Conservation (phyloP, 2,888 invertebrate species). For the Atrina japonica region DNA sequence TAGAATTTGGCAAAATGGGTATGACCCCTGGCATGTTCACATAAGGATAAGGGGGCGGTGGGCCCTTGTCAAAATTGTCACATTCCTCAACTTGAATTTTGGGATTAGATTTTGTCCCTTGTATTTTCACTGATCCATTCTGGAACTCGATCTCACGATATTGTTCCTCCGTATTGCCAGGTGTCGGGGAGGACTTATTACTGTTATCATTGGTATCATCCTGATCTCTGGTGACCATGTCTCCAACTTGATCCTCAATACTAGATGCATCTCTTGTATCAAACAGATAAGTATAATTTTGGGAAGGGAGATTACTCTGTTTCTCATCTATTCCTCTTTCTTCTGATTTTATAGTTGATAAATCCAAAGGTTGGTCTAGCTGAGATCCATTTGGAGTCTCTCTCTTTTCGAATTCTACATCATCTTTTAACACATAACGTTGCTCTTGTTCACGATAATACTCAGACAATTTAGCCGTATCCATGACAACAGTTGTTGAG, state of each 20-base stretch:
- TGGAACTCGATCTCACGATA: slow-evolving; percentile 31
- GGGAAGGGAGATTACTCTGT: background rate
- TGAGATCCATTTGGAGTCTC: background rate
- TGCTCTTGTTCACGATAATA: slow-evolving; percentile 24
- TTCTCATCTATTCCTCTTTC: background rate
- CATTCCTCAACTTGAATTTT: slow-evolving; percentile 25
- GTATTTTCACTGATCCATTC: slow-evolving; percentile 29
- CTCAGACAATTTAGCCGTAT: slow-evolving; percentile 19
- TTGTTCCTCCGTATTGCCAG: background rate
- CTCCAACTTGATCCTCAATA: background rate
- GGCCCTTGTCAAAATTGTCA: slow-evolving; percentile 12
- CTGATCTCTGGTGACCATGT: slow-evolving; percentile 1
- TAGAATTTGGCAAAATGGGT: background rate
- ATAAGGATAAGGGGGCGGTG: slow-evolving; percentile 23
- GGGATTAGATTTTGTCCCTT: slow-evolving; percentile 33
- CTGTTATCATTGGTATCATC: background rate
- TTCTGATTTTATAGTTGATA: background rate
- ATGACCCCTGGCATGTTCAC: background rate
- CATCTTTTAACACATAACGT: slow-evolving; percentile 12
- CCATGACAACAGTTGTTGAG: background rate
- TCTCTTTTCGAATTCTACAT: background rate
- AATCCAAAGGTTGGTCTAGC: background rate
- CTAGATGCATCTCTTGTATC: slow-evolving; percentile 4
- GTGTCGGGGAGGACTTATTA: background rate
- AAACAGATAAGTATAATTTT: slow-evolving; percentile 14